These are phyloP conservation scores for Chascanopsetta lugubris DNA, from an alignment of 2,113 vertebrate genomes.

Conservation along the genomic window DNA sequence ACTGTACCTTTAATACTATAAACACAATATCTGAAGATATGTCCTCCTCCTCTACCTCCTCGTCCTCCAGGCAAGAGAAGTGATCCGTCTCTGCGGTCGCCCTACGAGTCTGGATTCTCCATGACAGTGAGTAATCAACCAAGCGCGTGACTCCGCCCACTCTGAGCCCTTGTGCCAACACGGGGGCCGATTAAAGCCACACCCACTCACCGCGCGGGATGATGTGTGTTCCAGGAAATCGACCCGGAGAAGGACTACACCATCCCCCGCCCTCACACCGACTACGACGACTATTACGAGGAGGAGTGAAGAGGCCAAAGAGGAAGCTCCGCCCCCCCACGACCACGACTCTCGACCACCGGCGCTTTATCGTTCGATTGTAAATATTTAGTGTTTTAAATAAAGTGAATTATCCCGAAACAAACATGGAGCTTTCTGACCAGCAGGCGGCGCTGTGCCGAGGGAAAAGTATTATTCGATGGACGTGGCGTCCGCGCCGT, in stretches of 20 bases:
- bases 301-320: conserved; percentile 24
- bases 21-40: conserved; percentile 21
- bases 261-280: conserved; percentile 79
- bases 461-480: background rate
- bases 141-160: conserved; percentile 12
- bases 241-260: conserved; percentile 74
- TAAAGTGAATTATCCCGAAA: conserved; percentile 18
- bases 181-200: background rate
- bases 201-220: conserved; percentile 6
- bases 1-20: too few species aligned
- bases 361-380: conserved; percentile 28
- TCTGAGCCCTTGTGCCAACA: conserved; percentile 4
- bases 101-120: conserved; percentile 77
- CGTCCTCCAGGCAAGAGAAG: conserved; percentile 63
- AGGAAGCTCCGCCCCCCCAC: background rate
- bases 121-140: conserved; percentile 75
- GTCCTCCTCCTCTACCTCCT: conserved; percentile 9
- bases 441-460: background rate
- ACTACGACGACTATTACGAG: conserved; percentile 75
- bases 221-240: conserved; percentile 71
- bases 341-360: conserved; percentile 17
- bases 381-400: conserved; percentile 40
- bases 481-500: too few species aligned
- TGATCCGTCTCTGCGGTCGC: conserved; percentile 59
- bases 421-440: conserved; percentile 13